Conservation (phyloP, 2,113 vertebrate genomes). For the Peromyscus maniculatus region DNA sequence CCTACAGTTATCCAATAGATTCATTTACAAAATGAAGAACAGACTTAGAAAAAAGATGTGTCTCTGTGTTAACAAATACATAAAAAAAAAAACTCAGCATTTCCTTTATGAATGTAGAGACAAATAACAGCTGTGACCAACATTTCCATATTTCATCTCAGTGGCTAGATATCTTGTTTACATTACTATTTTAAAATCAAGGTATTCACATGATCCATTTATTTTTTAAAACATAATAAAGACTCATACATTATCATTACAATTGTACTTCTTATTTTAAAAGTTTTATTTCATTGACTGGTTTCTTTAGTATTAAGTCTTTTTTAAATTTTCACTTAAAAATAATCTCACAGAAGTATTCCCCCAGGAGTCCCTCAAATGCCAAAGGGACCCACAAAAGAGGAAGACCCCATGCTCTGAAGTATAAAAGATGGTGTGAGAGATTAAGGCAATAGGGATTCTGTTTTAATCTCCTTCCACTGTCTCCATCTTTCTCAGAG, state of each 20-base stretch:
- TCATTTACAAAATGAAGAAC: neutral
- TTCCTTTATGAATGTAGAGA: neutral
- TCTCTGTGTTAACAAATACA: neutral
- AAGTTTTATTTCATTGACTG: neutral
- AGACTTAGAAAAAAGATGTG: neutral
- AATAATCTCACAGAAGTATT: neutral
- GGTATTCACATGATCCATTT: neutral
- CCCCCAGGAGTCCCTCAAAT: neutral
- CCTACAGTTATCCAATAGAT: neutral
- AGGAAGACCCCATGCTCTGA: neutral
- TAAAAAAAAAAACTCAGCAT: neutral
- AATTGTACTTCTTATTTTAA: neutral
- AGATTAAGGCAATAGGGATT: neutral
- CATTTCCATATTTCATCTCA: neutral
- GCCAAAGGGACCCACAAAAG: constrained; percentile 4
- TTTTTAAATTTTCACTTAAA: neutral
- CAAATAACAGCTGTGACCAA: neutral
- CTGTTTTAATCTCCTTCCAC: neutral
- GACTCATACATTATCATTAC: neutral
- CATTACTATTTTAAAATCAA: constrained; percentile 25
- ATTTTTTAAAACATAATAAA: neutral
- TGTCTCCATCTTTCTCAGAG: neutral
- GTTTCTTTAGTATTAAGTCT: neutral
- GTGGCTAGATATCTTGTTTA: neutral
- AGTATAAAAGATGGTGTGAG: neutral